Evolutionary conservation across 2,113 vertebrate species (phyloP), one percentile per base, ranked within the genome.

Genomic region (Lipophrys pholis): DNA sequence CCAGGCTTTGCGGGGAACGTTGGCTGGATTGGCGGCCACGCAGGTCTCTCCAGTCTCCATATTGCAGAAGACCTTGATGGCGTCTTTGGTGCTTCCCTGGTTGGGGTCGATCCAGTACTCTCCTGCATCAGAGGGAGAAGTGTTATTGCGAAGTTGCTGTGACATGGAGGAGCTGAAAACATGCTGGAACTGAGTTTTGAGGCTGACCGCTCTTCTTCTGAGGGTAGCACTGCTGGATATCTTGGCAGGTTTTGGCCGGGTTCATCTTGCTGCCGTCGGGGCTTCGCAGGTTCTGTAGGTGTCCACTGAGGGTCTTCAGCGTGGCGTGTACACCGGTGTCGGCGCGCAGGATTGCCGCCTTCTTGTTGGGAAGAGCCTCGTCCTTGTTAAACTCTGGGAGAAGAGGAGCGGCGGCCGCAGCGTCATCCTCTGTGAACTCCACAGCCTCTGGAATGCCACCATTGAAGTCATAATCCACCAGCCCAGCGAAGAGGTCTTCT

Each of bases 31-130:
- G 71, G 97, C 96, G 30, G 95, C 91, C 84, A 99, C 95, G 69
- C 98, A 99, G 0, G 97, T 96, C 89, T 99, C 97, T 21, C 97
- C 97, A 4, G 89, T 97, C 69, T 97, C 96, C 97, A 99, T 96
- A 72, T 99, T 96, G 85, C 98, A 99, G 89, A 95, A 94, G 36
- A 99, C 97, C 89, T 94, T 96, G 74, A 99, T 96, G 57, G 97
- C 97, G 80, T 99, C 98, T 90, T 96, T 96, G 8, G 90, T 70
- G 73, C 95, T 98, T 4, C 98, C 97, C 61, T 98, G 97, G 65
- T 99, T 99, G 38, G 98, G 98, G 89, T 99, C 98, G 55, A 99
- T 93, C 98, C 98, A 99, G 69, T 98, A 99, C 36, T 97, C 93
- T 3, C 97, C 98, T 99, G 58, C 41, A 81, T 57, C 3, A 57